Evolutionary conservation across 2,888 invertebrate genomes (phyloP).

Genomic region (Diploptera punctata): DNA sequence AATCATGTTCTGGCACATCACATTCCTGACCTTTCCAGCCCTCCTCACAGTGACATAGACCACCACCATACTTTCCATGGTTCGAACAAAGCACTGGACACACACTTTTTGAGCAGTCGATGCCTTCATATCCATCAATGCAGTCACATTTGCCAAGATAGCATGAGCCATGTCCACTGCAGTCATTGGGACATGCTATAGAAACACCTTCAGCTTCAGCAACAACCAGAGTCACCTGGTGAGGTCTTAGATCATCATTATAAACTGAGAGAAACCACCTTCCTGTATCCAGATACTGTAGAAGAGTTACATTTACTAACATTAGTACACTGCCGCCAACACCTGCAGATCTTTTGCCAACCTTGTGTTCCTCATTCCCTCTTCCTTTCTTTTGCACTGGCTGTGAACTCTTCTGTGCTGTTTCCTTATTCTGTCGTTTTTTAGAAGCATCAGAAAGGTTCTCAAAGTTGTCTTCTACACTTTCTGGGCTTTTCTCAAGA

Average conservation of each 20-base stretch:
- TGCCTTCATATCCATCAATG: conserved; percentile 87
- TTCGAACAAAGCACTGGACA: conserved; percentile 97
- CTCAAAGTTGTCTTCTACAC: conserved; percentile 29
- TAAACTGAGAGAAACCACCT: conserved; percentile 94
- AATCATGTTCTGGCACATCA: conserved; percentile 89
- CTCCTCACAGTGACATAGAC: conserved; percentile 92
- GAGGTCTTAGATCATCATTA: conserved; percentile 89
- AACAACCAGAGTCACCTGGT: conserved; percentile 84
- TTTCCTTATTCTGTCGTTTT: neutral
- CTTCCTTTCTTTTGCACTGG: neutral
- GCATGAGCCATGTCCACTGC: conserved; percentile 90
- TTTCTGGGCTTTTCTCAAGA: conserved; percentile 38
- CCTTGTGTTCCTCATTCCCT: conserved; percentile 12
- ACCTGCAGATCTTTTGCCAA: conserved; percentile 33
- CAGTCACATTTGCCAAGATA: conserved; percentile 94
- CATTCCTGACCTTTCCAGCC: conserved; percentile 98
- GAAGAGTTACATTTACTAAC: conserved; percentile 83
- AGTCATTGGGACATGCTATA: conserved; percentile 91
- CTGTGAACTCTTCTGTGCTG: neutral
- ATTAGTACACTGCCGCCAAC: conserved; percentile 52
- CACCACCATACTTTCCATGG: conserved; percentile 93
- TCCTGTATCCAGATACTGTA: conserved; percentile 90
- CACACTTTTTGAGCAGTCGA: conserved; percentile 60
- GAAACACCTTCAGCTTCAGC: conserved; percentile 90
- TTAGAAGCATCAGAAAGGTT: conserved; percentile 14